Base-by-base conservation (phyloP, 2,888 invertebrate genomes). In the Rhyacophila evoluta region DNA sequence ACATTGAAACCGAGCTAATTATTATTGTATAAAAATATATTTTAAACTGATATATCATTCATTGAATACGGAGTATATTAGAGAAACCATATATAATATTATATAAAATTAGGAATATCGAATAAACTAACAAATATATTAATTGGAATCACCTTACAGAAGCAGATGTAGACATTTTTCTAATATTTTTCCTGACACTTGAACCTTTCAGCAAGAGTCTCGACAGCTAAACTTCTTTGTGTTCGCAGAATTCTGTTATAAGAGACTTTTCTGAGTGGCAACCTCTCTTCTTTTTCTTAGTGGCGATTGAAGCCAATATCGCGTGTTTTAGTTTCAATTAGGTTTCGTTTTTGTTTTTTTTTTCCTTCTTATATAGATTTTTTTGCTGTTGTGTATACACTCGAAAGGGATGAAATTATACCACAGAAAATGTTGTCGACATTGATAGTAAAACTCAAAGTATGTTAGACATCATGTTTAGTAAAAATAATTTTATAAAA, bases 141-240 rank as follows among this genome's bases (percentile, higher is more conserved):
- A 19, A 55, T 55, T 25, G 25, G 55, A 55, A 55, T 55, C 55
- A 55, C 25, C 25, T 55, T 55, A 55, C 19, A 25, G 19, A 55
- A 55, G 55, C 41, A 55, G 25, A 25, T 55, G 39, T 41, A 19
- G 2, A 8, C 4, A 19, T 15, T 55, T 55, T 55, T 55, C 25
- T 55, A 69, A 69, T 69, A 76, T 79, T 12, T 75, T 72, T 69
- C 33, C 39, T 74, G 77, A 77, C 76, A 74, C 79, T 79, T 74
- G 41, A 76, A 76, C 27, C 67, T 12, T 73, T 71, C 76, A 70
- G 39, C 72, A 33, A 69, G 76, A 55, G 36, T 36, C 55, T 55
- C 70, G 79, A 79, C 76, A 74, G 77, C 74, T 74, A 37, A 77
- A 76, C 71, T 71, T 76, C 75, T 70, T 73, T 77, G 79, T 77